Evolutionary conservation across 2,888 invertebrate genomes (phyloP).

Genomic region (Meteorus cinctellus): DNA sequence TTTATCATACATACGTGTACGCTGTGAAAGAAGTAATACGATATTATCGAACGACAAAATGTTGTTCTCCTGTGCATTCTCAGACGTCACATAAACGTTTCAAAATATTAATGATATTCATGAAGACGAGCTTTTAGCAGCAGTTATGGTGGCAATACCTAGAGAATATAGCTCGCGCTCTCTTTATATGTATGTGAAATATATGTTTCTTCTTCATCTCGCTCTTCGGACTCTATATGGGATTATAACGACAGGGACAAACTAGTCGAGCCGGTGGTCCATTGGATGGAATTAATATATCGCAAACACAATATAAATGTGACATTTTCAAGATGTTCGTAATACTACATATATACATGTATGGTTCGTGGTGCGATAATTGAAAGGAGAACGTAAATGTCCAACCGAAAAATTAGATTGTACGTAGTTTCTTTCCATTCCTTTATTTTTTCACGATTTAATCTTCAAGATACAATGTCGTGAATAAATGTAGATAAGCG

Average conservation of each 20-base stretch:
- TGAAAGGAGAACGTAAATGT: slow-evolving; percentile 23
- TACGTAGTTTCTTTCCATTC: background rate
- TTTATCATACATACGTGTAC: background rate
- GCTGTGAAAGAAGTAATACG: slow-evolving; percentile 1
- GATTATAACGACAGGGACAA: slow-evolving; percentile 16
- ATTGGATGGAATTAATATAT: slow-evolving; percentile 24
- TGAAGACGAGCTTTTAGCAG: slow-evolving; percentile 12
- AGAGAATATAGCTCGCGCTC: background rate
- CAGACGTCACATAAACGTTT: slow-evolving; percentile 32
- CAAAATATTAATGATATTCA: slow-evolving; percentile 41
- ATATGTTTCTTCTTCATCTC: background rate
- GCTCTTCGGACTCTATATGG: background rate
- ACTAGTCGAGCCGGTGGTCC: slow-evolving; percentile 38
- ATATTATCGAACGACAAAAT: slow-evolving; percentile 28
- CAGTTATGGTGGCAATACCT: slow-evolving; percentile 19
- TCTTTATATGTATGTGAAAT: background rate
- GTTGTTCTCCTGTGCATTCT: slow-evolving; percentile 26
- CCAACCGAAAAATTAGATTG: slow-evolving; percentile 19
- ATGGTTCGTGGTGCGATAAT: background rate
- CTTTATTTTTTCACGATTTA: background rate
- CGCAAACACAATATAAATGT: slow-evolving; percentile 28
- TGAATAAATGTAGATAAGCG: slow-evolving; percentile 23
- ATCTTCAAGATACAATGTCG: slow-evolving; percentile 18
- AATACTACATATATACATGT: background rate
- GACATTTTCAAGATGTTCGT: slow-evolving; percentile 27